Evolutionary conservation across 2,888 invertebrate species (phyloP).

Genomic region (Tineola bisselliella): DNA sequence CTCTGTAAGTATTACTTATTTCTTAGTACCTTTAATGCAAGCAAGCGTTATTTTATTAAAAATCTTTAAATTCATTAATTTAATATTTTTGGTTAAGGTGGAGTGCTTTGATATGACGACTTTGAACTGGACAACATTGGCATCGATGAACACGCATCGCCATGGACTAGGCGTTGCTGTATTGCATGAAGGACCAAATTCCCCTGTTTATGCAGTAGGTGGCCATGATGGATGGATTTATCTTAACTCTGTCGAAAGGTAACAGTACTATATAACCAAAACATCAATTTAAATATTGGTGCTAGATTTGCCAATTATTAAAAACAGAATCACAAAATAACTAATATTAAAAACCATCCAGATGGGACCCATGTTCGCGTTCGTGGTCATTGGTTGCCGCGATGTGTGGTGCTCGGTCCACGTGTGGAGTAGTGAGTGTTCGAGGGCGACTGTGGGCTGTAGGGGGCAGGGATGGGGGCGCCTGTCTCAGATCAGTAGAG

Average conservation of each 20-base stretch:
- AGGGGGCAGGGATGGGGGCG: conserved; percentile 91
- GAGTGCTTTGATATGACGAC: conserved; percentile 89
- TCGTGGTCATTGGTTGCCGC: conserved; percentile 92
- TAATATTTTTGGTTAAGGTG: conserved; percentile 61
- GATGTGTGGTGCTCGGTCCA: conserved; percentile 89
- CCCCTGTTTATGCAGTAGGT: conserved; percentile 92
- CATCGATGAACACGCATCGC: conserved; percentile 90
- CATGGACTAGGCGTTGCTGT: conserved; percentile 84
- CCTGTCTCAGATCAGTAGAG: conserved; percentile 90
- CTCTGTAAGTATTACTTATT: conserved; percentile 58
- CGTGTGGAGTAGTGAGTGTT: conserved; percentile 90
- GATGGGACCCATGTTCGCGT: conserved; percentile 89
- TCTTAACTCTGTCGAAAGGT: conserved; percentile 88
- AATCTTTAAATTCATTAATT: too few relatives aligned
- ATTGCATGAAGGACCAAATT: conserved; percentile 73
- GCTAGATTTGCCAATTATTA: too few relatives aligned
- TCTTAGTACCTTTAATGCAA: too few relatives aligned
- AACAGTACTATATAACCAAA: background rate
- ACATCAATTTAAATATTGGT: too few relatives aligned
- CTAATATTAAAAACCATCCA: conserved; percentile 29
- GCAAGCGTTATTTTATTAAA: too few relatives aligned
- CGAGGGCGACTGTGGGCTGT: conserved; percentile 88
- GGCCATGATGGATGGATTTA: conserved; percentile 98
- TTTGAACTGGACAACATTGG: conserved; percentile 80
- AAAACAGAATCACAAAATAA: too few relatives aligned